Evolutionary conservation across 2,888 invertebrate species (phyloP).

Genomic region (Agriopis leucophaearia): DNA sequence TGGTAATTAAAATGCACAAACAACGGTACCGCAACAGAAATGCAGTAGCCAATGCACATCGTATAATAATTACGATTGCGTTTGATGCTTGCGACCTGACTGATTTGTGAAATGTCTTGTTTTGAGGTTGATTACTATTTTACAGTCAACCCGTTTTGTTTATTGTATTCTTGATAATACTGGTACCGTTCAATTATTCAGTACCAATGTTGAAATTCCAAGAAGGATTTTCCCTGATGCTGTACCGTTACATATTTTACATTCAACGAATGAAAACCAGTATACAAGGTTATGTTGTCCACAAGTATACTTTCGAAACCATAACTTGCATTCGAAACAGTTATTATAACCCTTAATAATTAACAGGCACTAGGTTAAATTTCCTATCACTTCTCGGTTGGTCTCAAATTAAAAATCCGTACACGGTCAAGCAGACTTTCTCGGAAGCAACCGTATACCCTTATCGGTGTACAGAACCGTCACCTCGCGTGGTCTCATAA

Average conservation of each 20-base stretch:
- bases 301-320: slow-evolving; percentile 2
- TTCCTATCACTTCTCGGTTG: slow-evolving; percentile 6
- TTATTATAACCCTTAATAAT: slow-evolving; percentile 1
- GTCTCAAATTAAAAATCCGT: slow-evolving; percentile 12
- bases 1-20: no score
- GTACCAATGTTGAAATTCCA: neutral
- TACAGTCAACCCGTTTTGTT: slow-evolving; percentile 37
- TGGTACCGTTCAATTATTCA: neutral
- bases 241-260: slow-evolving; percentile 43
- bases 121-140: slow-evolving; percentile 56
- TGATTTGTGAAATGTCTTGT: slow-evolving; percentile 51
- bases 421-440: slow-evolving; percentile 34
- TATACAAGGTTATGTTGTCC: neutral
- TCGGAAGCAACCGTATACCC: slow-evolving; percentile 46
- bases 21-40: slow-evolving; percentile 10
- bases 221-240: slow-evolving; percentile 10
- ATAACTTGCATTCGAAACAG: neutral
- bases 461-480: slow-evolving; percentile 44
- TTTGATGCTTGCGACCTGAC: slow-evolving; percentile 54
- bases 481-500: slow-evolving; percentile 57
- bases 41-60: slow-evolving; percentile 35
- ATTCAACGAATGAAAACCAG: slow-evolving; percentile 1
- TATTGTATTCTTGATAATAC: slow-evolving; percentile 17
- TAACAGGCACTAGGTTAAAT: neutral
- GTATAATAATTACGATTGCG: slow-evolving; percentile 49